Base-by-base conservation (phyloP, 2,113 vertebrate genomes). In the Anolis sagrei region DNA sequence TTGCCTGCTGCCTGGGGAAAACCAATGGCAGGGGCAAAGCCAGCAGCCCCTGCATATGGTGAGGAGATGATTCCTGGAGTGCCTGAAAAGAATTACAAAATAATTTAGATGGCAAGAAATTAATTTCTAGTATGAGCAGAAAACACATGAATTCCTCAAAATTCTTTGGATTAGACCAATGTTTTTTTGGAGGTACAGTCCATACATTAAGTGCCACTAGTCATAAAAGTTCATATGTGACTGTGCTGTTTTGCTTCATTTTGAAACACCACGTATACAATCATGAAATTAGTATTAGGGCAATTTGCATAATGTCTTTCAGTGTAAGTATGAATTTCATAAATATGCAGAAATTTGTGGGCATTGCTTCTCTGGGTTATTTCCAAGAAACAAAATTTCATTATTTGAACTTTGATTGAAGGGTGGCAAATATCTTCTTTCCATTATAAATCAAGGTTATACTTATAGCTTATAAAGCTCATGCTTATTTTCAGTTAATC, bases 1-100 rank as follows among this genome's bases (percentile, higher is more conserved):
- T 95, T 90, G 97, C 96, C 95, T 94, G 94, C 29, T 92, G 90
- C 93, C 85, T 97, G 96, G 92, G 93, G 80, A 93, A 96, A 97
- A 79, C 94, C 92, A 81, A 97, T 81, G 61, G 93, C 51, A 74
- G 96, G 95, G 49, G 79, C 91, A 95, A 97, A 97, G 61, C 94
- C 97, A 93, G 94, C 82, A 91, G 94, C 82, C 68, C 94, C 97
- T 78, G 89, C 72, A 69, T 96, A 96, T 23, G 97, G 91, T 70
- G 96, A 94, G 34, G 96, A 95, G 79, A 96, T 86, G 34, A 93
- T 90, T 77, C 94, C 96, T 80, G 94, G 96, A 84, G 94, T 91
- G 54, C 95, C 97, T 98, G 86, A 90, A 75, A 84, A 13, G 87
- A 61, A 32, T 7, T 81, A 93, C 14, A 79, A 69, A 76, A 89